A percentile compares a stretch with the other conserved stretches of the same genome.
phyloP scores from a whole-genome alignment of 2,888 invertebrate species.

The Omphaloscelis lunosa region DNA sequence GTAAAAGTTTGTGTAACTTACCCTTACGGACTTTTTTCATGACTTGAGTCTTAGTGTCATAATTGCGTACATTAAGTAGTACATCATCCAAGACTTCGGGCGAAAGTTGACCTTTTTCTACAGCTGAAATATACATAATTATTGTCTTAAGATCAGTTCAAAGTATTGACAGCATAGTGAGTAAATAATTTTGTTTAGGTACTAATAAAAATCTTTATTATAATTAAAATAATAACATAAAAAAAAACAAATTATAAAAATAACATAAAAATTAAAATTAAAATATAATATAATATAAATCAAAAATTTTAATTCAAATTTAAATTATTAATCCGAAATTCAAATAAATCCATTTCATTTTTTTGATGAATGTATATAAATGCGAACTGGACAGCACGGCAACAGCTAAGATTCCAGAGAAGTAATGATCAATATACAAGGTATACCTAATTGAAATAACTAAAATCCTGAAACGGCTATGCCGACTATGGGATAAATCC shows the following conservation, averaged over 20 bases:
- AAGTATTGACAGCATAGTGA: background rate
- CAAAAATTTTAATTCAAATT: no score
- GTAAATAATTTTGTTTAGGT: no score
- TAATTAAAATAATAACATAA: no score
- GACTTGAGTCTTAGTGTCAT: slow-evolving; percentile 30
- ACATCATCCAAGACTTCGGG: slow-evolving; percentile 44
- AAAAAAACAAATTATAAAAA: no score
- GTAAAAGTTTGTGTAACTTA: background rate
- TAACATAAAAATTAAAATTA: no score
- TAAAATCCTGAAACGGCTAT: background rate
- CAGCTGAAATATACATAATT: slow-evolving; percentile 25
- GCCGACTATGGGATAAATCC: no score
- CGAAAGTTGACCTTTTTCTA: slow-evolving; percentile 38
- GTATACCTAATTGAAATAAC: background rate
- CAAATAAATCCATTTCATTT: no score
- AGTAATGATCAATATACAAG: background rate
- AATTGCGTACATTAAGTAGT: slow-evolving; percentile 16
- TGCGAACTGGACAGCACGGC: no score
- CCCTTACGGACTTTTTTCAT: slow-evolving; percentile 37
- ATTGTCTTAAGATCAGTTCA: background rate
- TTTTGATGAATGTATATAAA: background rate
- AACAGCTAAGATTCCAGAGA: background rate
- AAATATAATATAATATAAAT: no score
- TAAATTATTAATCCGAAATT: no score
- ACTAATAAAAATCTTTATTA: no score